Percentiles rank a stretch among this genome's conserved stretches.
Evolutionary conservation across 2,113 vertebrate genomes (phyloP).

Genomic region (Cavia aperea): DNA sequence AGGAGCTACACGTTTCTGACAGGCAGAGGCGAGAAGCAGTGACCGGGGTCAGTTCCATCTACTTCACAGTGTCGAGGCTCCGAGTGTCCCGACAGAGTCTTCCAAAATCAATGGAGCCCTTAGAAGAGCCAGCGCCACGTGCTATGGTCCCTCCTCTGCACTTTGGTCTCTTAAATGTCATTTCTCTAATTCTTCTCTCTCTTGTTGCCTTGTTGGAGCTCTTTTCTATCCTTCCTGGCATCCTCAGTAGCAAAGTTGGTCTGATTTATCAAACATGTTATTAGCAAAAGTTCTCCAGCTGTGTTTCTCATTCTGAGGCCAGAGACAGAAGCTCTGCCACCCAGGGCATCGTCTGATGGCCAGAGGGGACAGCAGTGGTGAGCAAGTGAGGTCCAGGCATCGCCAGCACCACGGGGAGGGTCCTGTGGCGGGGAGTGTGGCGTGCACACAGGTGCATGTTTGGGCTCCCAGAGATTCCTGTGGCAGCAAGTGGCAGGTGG

Average conservation of each 20-base stretch:
- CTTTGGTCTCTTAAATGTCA: rapidly evolving
- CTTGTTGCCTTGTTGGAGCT: not conserved
- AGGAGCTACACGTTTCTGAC: not conserved
- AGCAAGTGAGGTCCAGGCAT: not conserved
- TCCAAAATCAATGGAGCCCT: rapidly evolving
- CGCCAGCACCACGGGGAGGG: rapidly evolving
- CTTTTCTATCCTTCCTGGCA: not conserved
- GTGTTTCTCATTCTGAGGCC: not conserved
- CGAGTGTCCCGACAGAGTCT: not conserved
- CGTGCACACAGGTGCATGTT: too few species aligned
- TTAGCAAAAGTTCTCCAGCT: not conserved
- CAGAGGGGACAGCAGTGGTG: not conserved
- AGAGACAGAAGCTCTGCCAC: not conserved
- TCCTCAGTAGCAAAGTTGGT: not conserved
- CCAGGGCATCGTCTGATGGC: not conserved
- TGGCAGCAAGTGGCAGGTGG: not conserved
- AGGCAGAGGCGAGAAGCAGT: too few species aligned
- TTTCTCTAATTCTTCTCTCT: not conserved
- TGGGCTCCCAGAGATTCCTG: not conserved
- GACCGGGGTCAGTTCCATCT: not conserved
- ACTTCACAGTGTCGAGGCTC: rapidly evolving
- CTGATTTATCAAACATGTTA: not conserved
- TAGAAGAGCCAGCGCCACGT: rapidly evolving
- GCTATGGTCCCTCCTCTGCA: not conserved
- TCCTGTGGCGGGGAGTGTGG: not conserved